phyloP scores from a whole-genome alignment of 2,113 vertebrate species.

The Seriola dumerili region DNA sequence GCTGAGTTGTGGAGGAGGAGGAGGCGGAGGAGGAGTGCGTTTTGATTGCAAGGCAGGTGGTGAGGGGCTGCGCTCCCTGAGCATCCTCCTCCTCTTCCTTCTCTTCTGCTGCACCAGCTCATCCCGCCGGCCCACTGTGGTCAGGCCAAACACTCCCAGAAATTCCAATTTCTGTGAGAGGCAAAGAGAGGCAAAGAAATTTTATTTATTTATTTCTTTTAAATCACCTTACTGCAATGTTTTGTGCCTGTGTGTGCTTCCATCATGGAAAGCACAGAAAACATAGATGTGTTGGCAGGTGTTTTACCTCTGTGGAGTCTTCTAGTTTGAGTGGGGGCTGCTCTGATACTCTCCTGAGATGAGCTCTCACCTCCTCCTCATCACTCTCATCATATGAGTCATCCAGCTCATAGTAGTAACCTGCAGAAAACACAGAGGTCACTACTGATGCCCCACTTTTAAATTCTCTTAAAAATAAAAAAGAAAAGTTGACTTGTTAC shows the following conservation, averaged over 20 bases:
- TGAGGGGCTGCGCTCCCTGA: slow-evolving; percentile 94
- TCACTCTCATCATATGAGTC: slow-evolving; percentile 98
- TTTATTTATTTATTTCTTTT: neutral
- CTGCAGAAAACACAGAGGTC: slow-evolving; percentile 76
- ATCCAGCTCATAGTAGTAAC: slow-evolving; percentile 98
- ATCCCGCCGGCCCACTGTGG: slow-evolving; percentile 92
- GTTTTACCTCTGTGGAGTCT: slow-evolving; percentile 92
- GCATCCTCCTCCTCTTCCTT: slow-evolving; percentile 94
- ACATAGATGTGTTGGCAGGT: neutral
- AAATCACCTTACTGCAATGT: neutral
- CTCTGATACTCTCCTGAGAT: slow-evolving; percentile 94
- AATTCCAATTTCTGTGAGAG: slow-evolving; percentile 96
- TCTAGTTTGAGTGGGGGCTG: slow-evolving; percentile 97
- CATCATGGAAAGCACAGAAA: slow-evolving; percentile 17
- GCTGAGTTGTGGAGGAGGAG: slow-evolving; percentile 87
- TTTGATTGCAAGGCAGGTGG: slow-evolving; percentile 89
- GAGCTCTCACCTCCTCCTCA: slow-evolving; percentile 96
- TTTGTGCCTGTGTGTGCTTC: slow-evolving; percentile 14
- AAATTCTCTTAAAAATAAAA: neutral
- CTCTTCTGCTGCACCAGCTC: slow-evolving; percentile 93
- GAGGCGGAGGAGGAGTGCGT: slow-evolving; percentile 88
- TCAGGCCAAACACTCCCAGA: slow-evolving; percentile 92
- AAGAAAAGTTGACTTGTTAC: neutral
- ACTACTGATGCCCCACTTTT: slow-evolving; percentile 5
- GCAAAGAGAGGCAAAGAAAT: slow-evolving; percentile 10